These are phyloP conservation scores for Listronotus bonariensis DNA, from an alignment of 1,140 invertebrate genomes.

Conservation along the genomic window DNA sequence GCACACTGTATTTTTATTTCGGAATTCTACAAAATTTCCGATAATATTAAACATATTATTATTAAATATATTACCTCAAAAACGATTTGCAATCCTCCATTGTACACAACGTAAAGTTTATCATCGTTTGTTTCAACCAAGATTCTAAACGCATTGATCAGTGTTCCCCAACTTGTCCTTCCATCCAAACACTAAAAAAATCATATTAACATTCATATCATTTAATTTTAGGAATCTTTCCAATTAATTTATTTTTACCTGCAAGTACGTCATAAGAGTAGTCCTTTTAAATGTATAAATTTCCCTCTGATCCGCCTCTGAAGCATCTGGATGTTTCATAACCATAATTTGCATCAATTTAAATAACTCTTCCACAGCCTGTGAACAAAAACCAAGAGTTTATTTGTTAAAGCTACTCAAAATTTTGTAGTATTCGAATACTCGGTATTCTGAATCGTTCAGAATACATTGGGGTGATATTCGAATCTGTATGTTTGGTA, in stretches of 20 bases:
- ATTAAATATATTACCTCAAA: no score
- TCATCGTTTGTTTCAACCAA: slow-evolving; percentile 89
- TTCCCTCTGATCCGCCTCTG: slow-evolving; percentile 78
- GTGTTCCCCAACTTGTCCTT: slow-evolving; percentile 83
- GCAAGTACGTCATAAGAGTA: slow-evolving; percentile 82
- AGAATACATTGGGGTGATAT: no score
- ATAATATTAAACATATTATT: no score
- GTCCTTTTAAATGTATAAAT: slow-evolving; percentile 80
- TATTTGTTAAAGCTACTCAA: no score
- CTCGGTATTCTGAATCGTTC: no score
- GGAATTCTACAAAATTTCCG: no score
- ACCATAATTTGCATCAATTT: slow-evolving; percentile 86
- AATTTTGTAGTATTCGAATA: no score
- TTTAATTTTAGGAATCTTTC: no score
- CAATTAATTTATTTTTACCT: slow-evolving; percentile 52
- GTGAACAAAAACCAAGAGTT: slow-evolving; percentile 37
- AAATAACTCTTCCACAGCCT: slow-evolving; percentile 90
- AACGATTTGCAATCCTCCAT: slow-evolving; percentile 84
- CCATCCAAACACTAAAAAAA: slow-evolving; percentile 73
- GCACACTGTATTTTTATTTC: no score
- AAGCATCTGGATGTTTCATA: slow-evolving; percentile 73
- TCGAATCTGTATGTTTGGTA: no score
- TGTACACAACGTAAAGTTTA: slow-evolving; percentile 83
- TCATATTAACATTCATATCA: slow-evolving; percentile 3
- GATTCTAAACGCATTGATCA: slow-evolving; percentile 85